These are phyloP conservation scores for Latheticus oryzae DNA, from an alignment of 2,888 invertebrate genomes.

Conservation along the genomic window DNA sequence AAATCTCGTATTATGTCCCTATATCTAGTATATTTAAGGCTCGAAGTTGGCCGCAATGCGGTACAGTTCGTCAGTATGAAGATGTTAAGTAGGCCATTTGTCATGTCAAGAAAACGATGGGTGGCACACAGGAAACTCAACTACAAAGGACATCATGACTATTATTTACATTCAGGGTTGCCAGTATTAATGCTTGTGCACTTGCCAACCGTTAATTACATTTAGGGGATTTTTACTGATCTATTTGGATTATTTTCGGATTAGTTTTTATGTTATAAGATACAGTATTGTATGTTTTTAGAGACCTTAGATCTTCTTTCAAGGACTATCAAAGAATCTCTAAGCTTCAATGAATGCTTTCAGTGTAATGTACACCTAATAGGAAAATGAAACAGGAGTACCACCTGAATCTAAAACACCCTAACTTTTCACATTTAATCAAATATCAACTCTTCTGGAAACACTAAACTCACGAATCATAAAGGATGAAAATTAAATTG, in stretches of 20 bases:
- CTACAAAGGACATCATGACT: slow-evolving; percentile 51
- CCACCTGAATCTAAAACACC: slow-evolving; percentile 31
- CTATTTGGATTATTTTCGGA: slow-evolving; percentile 9
- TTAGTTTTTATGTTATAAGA: slow-evolving; percentile 52
- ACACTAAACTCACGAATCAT: no score
- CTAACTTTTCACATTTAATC: no score
- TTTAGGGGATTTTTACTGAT: slow-evolving; percentile 10
- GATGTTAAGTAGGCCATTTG: slow-evolving; percentile 60
- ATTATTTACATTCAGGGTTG: slow-evolving; percentile 37
- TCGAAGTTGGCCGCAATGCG: slow-evolving; percentile 41
- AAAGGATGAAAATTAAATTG: no score
- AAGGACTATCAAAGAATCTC: slow-evolving; percentile 57
- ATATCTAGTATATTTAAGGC: slow-evolving; percentile 33
- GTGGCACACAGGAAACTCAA: slow-evolving; percentile 61
- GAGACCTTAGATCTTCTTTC: slow-evolving; percentile 56
- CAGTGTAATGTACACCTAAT: slow-evolving; percentile 55
- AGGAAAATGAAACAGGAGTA: slow-evolving; percentile 48
- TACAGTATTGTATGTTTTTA: slow-evolving; percentile 51
- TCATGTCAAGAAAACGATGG: slow-evolving; percentile 63
- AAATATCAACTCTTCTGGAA: no score
- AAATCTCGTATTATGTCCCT: slow-evolving; percentile 20
- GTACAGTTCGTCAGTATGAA: slow-evolving; percentile 48
- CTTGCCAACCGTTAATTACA: slow-evolving; percentile 34
- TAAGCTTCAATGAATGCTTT: slow-evolving; percentile 45
- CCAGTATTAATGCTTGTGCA: slow-evolving; percentile 23